These are phyloP conservation scores for Gephyroberyx darwinii DNA, from an alignment of 2,797 vertebrate species.

Conservation along the genomic window DNA sequence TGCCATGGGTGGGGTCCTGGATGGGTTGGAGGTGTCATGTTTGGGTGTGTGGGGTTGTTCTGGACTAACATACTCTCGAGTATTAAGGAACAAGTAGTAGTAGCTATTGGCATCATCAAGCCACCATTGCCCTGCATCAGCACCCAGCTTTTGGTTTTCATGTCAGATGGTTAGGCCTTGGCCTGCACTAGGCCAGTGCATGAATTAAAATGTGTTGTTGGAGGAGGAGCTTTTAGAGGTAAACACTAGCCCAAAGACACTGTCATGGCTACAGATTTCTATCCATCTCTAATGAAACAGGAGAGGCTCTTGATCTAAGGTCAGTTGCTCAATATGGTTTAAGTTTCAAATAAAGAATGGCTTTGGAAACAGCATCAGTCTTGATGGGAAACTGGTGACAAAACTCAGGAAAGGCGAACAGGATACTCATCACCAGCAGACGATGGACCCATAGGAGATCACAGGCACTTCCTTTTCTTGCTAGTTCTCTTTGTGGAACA, in stretches of 20 bases:
- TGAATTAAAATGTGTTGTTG: neutral
- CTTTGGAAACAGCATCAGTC: conserved; percentile 19
- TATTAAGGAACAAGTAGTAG: neutral
- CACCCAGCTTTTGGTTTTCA: conserved; percentile 16
- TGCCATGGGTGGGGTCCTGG: conserved; percentile 51
- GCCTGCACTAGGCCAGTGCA: neutral
- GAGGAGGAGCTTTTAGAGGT: neutral
- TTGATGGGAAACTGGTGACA: conserved; percentile 49
- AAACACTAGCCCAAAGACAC: neutral
- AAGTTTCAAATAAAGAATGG: conserved; percentile 23
- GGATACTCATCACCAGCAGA: conserved; percentile 45
- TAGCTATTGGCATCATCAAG: too few species aligned
- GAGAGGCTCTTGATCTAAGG: conserved; percentile 29
- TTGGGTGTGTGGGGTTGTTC: neutral
- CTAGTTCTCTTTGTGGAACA: conserved; percentile 22
- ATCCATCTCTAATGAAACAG: conserved; percentile 17
- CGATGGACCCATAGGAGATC: conserved; percentile 51
- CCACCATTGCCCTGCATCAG: neutral
- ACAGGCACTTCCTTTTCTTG: conserved; percentile 52
- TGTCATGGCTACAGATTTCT: neutral
- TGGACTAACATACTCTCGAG: neutral
- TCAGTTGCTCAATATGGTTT: conserved; percentile 3
- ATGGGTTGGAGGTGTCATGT: conserved; percentile 33
- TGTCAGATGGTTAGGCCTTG: neutral
- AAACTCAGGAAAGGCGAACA: conserved; percentile 61